Conservation (phyloP, 2,113 vertebrate genomes). For the Heterochromis multidens region DNA sequence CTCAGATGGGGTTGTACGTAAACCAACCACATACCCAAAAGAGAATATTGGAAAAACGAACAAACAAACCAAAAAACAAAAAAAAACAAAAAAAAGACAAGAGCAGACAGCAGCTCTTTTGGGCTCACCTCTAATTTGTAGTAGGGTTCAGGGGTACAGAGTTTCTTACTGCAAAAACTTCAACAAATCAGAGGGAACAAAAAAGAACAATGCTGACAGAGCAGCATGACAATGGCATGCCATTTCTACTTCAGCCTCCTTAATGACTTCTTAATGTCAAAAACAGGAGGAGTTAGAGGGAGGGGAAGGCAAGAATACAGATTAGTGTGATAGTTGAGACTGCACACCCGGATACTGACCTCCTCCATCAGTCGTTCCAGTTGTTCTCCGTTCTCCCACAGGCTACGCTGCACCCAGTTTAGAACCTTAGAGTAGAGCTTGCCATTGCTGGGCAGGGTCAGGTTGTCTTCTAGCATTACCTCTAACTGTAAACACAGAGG, state of each 20-base stretch:
- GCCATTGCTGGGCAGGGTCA: constrained; percentile 93
- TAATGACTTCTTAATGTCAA: constrained; percentile 63
- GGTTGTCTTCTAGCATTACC: constrained; percentile 97
- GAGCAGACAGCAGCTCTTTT: constrained; percentile 84
- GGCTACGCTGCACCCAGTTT: constrained; percentile 97
- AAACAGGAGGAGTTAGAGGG: constrained; percentile 49
- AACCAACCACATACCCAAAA: constrained; percentile 65
- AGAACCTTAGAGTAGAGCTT: constrained; percentile 99
- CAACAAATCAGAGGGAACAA: constrained; percentile 79
- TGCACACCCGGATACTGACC: constrained; percentile 82
- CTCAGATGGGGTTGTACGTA: constrained; percentile 47
- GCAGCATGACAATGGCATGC: constrained; percentile 66
- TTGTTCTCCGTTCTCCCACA: constrained; percentile 95
- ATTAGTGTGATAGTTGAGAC: neutral
- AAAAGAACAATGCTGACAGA: constrained; percentile 70
- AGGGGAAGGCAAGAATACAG: constrained; percentile 11
- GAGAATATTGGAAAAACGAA: constrained; percentile 25
- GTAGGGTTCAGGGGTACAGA: constrained; percentile 87
- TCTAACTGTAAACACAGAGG: constrained; percentile 83
- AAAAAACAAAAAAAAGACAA: constrained; percentile 62
- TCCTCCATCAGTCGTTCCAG: constrained; percentile 96
- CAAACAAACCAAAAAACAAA: constrained; percentile 7
- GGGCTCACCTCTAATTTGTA: constrained; percentile 93
- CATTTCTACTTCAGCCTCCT: constrained; percentile 54
- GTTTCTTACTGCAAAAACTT: constrained; percentile 80